phyloP scores from a whole-genome alignment of 2,888 invertebrate species.

The Melanostoma mellinum region DNA sequence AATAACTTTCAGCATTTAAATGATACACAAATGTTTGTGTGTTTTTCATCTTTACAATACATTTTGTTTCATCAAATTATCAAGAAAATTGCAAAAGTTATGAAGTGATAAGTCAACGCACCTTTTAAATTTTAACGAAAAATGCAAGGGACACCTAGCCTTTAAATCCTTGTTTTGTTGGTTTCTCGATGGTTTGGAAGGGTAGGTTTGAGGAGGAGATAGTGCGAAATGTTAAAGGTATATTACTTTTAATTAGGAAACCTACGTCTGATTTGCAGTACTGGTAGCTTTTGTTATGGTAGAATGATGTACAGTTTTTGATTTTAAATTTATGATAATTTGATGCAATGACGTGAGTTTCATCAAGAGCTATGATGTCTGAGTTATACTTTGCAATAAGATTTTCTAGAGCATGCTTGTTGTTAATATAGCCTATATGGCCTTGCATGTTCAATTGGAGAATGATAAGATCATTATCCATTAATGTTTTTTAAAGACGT shows the following conservation, averaged over 20 bases:
- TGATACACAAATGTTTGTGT: no score
- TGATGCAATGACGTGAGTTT: no score
- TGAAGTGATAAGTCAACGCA: no score
- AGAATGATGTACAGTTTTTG: slow-evolving; percentile 14
- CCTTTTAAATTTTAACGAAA: no score
- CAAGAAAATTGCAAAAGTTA: no score
- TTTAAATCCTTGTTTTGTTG: not conserved
- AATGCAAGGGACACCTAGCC: no score
- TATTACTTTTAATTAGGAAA: not conserved
- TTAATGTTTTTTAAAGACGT: slow-evolving; percentile 20
- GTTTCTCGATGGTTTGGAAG: slow-evolving; percentile 1
- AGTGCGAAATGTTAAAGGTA: not conserved
- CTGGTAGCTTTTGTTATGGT: not conserved
- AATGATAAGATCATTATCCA: slow-evolving; percentile 13
- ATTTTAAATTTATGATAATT: not conserved
- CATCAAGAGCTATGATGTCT: slow-evolving; percentile 4
- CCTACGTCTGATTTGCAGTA: not conserved
- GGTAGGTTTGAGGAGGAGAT: not conserved
- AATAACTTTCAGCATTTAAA: no score
- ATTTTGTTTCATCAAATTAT: no score
- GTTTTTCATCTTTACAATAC: no score
- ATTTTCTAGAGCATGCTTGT: no score
- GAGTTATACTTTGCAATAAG: slow-evolving; percentile 9
- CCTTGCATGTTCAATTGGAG: slow-evolving; percentile 35
- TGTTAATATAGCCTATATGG: no score